A percentile compares a stretch with the other conserved stretches of the same genome.
Conservation (phyloP, 2,113 vertebrate genomes). For the Raja brachyura region DNA sequence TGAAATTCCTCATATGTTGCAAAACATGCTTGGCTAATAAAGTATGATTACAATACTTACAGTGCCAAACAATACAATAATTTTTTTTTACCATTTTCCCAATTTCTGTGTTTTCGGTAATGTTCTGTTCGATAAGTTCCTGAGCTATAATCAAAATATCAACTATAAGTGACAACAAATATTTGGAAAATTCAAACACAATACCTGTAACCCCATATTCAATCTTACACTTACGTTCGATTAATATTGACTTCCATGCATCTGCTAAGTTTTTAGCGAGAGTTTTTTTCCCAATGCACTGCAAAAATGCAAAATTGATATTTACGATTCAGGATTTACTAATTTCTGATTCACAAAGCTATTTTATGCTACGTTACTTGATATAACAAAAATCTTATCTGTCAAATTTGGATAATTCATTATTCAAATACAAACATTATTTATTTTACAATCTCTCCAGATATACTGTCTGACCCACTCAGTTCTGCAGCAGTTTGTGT, state of each 20-base stretch:
- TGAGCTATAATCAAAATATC: slow-evolving; percentile 60
- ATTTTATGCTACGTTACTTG: background rate
- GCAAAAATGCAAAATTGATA: slow-evolving; percentile 49
- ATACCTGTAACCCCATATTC: background rate
- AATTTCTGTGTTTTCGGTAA: slow-evolving; percentile 57
- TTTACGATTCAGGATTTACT: background rate
- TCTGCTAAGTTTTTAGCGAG: slow-evolving; percentile 71
- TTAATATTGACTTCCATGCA: slow-evolving; percentile 70
- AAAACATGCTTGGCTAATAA: no score
- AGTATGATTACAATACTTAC: no score
- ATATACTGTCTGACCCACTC: no score
- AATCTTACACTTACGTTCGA: slow-evolving; percentile 69
- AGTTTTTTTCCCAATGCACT: slow-evolving; percentile 85
- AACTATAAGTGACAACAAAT: slow-evolving; percentile 39
- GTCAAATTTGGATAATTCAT: background rate
- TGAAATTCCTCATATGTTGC: no score
- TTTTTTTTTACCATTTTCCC: slow-evolving; percentile 65
- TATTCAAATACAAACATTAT: background rate
- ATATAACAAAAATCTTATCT: background rate
- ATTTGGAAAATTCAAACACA: slow-evolving; percentile 36
- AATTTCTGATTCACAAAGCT: background rate
- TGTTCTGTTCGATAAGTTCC: slow-evolving; percentile 65
- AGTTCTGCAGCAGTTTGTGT: no score
- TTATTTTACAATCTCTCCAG: background rate
- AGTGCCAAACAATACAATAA: background rate